These are phyloP conservation scores for Caiman crocodilus DNA, from an alignment of 2,797 vertebrate genomes.

Conservation along the genomic window DNA sequence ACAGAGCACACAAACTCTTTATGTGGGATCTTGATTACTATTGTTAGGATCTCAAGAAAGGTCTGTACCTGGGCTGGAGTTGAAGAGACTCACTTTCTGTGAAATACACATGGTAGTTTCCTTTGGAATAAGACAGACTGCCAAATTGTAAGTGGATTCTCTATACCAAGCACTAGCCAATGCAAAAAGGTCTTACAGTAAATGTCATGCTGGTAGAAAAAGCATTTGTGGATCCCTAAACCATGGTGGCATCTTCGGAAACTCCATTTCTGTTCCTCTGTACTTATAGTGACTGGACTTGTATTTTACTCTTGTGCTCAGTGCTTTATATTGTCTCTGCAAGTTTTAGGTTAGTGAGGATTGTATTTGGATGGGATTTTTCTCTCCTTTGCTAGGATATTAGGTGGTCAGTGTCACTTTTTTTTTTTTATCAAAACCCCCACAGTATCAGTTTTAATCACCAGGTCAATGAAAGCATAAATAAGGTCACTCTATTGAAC, in stretches of 20 bases:
- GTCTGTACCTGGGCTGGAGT: not conserved
- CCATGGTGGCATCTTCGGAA: not conserved
- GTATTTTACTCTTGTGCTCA: not conserved
- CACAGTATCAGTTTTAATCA: not conserved
- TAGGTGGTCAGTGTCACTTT: not conserved
- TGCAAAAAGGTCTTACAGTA: not conserved
- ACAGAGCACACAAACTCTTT: not conserved
- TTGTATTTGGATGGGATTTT: not conserved
- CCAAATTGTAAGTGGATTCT: not conserved
- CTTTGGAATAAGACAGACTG: not conserved
- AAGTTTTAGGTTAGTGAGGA: not conserved
- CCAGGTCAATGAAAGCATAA: not conserved
- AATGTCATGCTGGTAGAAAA: not conserved
- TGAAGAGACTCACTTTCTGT: not conserved
- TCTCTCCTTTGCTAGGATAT: accelerated
- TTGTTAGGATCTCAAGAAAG: not conserved
- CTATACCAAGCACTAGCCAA: not conserved
- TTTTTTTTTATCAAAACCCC: not conserved
- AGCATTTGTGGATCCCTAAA: not conserved
- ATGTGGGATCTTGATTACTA: not conserved
- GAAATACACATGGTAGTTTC: not conserved
- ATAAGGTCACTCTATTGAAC: not conserved
- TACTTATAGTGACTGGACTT: not conserved
- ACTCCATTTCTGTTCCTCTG: not conserved
- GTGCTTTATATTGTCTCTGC: not conserved